phyloP scores from a whole-genome alignment of 2,113 vertebrate genomes.

The Psilopogon haemacephalus region DNA sequence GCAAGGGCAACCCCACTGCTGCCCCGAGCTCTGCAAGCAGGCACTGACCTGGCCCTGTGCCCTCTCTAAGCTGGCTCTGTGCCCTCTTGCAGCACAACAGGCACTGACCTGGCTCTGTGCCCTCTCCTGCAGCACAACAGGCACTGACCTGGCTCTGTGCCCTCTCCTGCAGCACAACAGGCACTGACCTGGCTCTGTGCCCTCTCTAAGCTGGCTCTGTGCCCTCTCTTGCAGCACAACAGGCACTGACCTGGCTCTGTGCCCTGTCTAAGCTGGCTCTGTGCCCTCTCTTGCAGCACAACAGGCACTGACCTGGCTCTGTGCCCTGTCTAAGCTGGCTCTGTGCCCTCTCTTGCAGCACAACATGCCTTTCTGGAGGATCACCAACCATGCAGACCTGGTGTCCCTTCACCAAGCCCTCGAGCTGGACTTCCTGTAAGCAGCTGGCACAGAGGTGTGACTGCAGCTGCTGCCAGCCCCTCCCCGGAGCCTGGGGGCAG shows the following conservation, averaged over 20 bases:
- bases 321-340: neutral
- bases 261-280: too few species aligned
- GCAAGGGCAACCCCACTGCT: neutral
- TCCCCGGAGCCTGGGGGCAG: neutral
- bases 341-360: slow-evolving; percentile 76
- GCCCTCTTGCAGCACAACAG: too few species aligned
- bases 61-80: too few species aligned
- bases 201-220: neutral
- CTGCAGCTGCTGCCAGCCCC: slow-evolving; percentile 20
- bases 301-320: too few species aligned
- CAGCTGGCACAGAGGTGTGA: neutral
- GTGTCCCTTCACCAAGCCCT: slow-evolving; percentile 96
- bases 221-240: slow-evolving; percentile 84
- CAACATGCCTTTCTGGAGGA: slow-evolving; percentile 99
- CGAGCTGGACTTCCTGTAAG: slow-evolving; percentile 95
- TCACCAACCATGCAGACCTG: slow-evolving; percentile 92
- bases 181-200: neutral
- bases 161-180: too few species aligned
- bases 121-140: slow-evolving; percentile 88
- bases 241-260: too few species aligned
- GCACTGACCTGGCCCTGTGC: too few species aligned
- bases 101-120: neutral
- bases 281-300: too few species aligned
- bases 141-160: too few species aligned
- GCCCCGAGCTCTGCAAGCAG: neutral